Conservation (phyloP, 1,140 invertebrate genomes). For the Trichogramma pretiosum region DNA sequence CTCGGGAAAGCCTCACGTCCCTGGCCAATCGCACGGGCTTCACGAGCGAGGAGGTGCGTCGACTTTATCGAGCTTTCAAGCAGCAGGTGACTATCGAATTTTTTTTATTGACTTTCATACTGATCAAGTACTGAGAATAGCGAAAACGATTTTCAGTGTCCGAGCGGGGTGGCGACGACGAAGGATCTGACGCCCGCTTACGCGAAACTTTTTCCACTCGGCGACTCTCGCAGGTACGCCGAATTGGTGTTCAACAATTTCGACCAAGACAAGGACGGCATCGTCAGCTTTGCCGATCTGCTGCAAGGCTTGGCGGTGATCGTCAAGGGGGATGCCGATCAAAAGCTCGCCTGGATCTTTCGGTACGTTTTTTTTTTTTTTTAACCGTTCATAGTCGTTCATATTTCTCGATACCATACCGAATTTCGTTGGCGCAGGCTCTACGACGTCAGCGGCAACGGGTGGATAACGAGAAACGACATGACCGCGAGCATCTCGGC, state of each 20-base stretch:
- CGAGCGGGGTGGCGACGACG: constrained; percentile 25
- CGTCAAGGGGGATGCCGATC: constrained; percentile 28
- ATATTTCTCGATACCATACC: too few relatives aligned
- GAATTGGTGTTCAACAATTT: constrained; percentile 35
- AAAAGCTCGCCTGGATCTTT: constrained; percentile 39
- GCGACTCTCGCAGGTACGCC: constrained; percentile 32
- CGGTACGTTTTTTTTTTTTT: too few relatives aligned
- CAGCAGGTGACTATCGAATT: constrained; percentile 17
- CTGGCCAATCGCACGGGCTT: constrained; percentile 31
- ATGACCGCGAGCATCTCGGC: constrained; percentile 32
- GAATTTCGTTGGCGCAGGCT: constrained; percentile 26
- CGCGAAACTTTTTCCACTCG: constrained; percentile 35
- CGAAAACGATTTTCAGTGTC: constrained; percentile 25
- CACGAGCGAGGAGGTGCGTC: constrained; percentile 30
- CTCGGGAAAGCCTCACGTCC: constrained; percentile 26
- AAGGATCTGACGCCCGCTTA: constrained; percentile 32
- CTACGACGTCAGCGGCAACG: constrained; percentile 36
- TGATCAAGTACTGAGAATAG: background rate
- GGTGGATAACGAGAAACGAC: constrained; percentile 33
- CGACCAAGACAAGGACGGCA: constrained; percentile 30
- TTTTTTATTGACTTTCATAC: background rate
- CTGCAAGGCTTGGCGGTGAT: constrained; percentile 26
- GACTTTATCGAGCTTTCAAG: constrained; percentile 34
- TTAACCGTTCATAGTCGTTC: too few relatives aligned
- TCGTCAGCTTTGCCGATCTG: constrained; percentile 35